phyloP scores from a whole-genome alignment of 2,888 invertebrate genomes.

The Trichacis sp. region DNA sequence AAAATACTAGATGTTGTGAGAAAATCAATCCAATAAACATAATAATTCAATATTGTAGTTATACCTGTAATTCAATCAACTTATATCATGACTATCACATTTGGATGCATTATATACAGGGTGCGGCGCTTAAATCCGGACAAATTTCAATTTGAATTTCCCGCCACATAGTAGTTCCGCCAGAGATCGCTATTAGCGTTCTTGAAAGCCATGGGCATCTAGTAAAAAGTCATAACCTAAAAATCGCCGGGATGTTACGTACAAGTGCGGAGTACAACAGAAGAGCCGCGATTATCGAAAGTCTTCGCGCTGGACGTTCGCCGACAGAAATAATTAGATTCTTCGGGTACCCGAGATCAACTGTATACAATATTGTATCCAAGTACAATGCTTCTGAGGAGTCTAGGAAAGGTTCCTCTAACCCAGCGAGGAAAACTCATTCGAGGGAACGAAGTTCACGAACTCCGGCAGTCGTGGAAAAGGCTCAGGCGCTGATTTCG shows the following conservation, averaged over 20 bases:
- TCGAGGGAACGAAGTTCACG: conserved; percentile 11
- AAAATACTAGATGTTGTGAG: too few species aligned
- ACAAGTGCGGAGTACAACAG: conserved; percentile 2
- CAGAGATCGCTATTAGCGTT: too few species aligned
- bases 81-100: too few species aligned
- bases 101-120: conserved; percentile 2
- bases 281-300: conserved; percentile 1
- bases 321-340: conserved; percentile 19
- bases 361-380: conserved; percentile 16
- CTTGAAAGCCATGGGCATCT: neutral
- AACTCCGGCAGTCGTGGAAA: neutral
- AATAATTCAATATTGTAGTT: too few species aligned
- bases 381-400: conserved; percentile 13
- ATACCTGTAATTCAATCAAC: too few species aligned
- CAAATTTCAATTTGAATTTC: neutral
- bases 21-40: too few species aligned
- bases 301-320: conserved; percentile 10
- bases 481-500: conserved; percentile 2
- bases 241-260: neutral
- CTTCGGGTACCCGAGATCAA: conserved; percentile 27
- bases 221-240: neutral
- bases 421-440: conserved; percentile 17
- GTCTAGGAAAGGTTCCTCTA: conserved; percentile 5
- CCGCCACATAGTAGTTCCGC: too few species aligned
- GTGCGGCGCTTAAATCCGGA: conserved; percentile 11